Evolutionary conservation across 2,797 vertebrate species (phyloP).

Genomic region (Poeciliopsis presidionis): DNA sequence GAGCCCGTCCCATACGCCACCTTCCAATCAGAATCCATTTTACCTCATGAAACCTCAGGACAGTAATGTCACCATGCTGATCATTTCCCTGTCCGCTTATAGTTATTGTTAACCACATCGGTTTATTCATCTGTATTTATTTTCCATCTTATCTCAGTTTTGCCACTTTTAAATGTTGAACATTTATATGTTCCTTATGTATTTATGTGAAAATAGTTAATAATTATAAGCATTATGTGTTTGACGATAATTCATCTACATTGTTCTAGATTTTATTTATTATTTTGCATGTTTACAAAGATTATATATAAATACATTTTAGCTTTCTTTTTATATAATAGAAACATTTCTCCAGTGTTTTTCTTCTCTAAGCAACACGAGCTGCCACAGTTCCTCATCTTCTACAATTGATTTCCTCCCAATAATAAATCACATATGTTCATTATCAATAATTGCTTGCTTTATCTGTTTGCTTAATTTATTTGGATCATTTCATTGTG

Average conservation of each 20-base stretch:
- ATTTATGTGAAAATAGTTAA: background rate
- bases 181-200: background rate
- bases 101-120: background rate
- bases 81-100: background rate
- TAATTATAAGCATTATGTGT: background rate
- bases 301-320: background rate
- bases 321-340: background rate
- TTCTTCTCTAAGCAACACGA: background rate
- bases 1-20: rapidly evolving
- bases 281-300: background rate
- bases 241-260: background rate
- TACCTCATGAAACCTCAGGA: background rate
- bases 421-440: background rate
- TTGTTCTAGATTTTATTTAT: background rate
- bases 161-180: background rate
- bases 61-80: background rate
- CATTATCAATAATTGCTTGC: background rate
- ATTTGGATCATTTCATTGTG: background rate
- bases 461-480: background rate
- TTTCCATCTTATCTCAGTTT: background rate
- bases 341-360: background rate
- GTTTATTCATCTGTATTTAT: background rate
- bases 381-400: background rate
- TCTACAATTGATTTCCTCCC: background rate
- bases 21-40: background rate